Evolutionary conservation across 2,797 vertebrate species (phyloP).

Genomic region (Cryptoprocta ferox): DNA sequence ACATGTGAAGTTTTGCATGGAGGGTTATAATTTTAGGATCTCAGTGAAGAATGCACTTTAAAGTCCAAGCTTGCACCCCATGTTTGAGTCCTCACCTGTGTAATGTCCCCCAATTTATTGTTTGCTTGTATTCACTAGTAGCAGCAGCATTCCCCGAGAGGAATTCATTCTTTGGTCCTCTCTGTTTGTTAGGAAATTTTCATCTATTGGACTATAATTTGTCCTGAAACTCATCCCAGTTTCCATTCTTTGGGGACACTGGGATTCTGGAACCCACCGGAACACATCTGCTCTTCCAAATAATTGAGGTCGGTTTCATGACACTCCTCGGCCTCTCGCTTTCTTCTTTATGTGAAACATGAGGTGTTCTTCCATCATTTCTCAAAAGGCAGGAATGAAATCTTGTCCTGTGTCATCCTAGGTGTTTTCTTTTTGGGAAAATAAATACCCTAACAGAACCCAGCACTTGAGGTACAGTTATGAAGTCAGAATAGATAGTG

Average conservation of each 20-base stretch:
- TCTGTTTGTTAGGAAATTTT: constrained; percentile 15
- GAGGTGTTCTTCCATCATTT: constrained; percentile 19
- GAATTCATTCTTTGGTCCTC: constrained; percentile 19
- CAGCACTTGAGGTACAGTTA: neutral
- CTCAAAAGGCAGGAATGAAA: constrained; percentile 17
- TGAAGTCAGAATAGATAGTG: neutral
- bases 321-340: neutral
- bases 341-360: neutral
- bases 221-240: neutral
- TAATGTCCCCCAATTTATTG: neutral
- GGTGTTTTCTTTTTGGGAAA: neutral
- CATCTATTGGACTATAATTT: neutral
- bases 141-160: neutral
- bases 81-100: neutral
- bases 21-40: constrained; percentile 55
- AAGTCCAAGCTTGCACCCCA: neutral
- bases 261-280: neutral
- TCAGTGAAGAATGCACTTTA: constrained; percentile 11
- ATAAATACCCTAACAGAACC: neutral
- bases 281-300: neutral
- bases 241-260: neutral
- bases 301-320: neutral
- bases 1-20: constrained; percentile 47
- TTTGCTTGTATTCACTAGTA: neutral
- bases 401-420: neutral